Conservation (phyloP, 2,113 vertebrate genomes). For the Arothron firmamentum region DNA sequence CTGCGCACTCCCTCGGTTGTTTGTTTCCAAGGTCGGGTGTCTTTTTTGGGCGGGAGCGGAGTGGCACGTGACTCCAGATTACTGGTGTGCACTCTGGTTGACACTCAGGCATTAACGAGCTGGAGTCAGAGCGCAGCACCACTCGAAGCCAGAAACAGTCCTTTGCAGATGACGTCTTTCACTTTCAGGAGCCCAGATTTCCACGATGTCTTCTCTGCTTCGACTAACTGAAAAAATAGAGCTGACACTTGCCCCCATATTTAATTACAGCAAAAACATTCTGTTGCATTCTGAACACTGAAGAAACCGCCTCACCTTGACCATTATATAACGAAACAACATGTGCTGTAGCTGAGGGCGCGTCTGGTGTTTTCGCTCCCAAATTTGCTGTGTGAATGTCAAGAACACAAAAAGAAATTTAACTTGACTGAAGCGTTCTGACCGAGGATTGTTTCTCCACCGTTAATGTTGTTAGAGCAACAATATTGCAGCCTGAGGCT, state of each 20-base stretch:
- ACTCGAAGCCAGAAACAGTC: no score
- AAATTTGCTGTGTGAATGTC: neutral
- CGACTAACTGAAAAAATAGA: neutral
- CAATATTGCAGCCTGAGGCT: constrained; percentile 5
- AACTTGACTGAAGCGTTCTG: neutral
- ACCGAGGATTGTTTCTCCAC: no score
- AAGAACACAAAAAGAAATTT: constrained; percentile 13
- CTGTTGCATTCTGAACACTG: neutral
- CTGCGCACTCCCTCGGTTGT: constrained; percentile 19
- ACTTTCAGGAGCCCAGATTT: neutral
- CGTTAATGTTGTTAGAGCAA: neutral
- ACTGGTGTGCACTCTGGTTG: constrained; percentile 36
- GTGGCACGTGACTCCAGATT: constrained; percentile 9
- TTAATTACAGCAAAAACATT: neutral
- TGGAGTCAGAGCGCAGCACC: neutral
- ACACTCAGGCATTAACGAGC: constrained; percentile 13
- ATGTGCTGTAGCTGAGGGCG: neutral
- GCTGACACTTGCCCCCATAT: constrained; percentile 1
- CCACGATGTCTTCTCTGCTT: neutral
- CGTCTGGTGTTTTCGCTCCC: neutral
- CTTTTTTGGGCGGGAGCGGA: neutral
- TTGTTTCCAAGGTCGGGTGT: constrained; percentile 6
- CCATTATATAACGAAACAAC: no score
- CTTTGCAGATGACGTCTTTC: no score
- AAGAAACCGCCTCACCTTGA: constrained; percentile 1